These are phyloP conservation scores for Melanophora roralis DNA, from an alignment of 2,888 invertebrate species.

Conservation along the genomic window DNA sequence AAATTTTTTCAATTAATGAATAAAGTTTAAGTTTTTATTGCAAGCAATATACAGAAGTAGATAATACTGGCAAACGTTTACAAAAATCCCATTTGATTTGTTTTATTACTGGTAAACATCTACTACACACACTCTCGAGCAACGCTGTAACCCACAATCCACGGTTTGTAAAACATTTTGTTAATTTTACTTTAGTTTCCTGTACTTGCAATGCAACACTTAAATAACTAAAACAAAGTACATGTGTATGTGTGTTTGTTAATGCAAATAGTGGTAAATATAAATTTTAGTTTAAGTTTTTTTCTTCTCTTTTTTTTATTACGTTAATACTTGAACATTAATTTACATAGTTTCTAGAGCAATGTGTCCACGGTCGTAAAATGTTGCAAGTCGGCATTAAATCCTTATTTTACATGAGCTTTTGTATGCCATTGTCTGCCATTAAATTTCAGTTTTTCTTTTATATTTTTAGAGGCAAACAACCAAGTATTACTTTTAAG, in stretches of 20 bases:
- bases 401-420: slow-evolving; percentile 63
- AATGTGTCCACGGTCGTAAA: slow-evolving; percentile 62
- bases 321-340: slow-evolving; percentile 52
- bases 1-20: slow-evolving; percentile 14
- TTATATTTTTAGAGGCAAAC: background rate
- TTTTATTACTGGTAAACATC: background rate
- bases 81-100: no score
- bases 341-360: slow-evolving; percentile 63
- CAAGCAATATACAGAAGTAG: slow-evolving; percentile 19
- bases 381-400: slow-evolving; percentile 63
- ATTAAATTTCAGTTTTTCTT: slow-evolving; percentile 23
- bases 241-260: background rate
- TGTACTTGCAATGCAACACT: slow-evolving; percentile 40
- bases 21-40: slow-evolving; percentile 7
- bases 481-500: slow-evolving; percentile 32
- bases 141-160: slow-evolving; percentile 59
- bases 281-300: slow-evolving; percentile 33
- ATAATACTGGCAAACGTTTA: slow-evolving; percentile 28
- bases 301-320: background rate
- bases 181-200: slow-evolving; percentile 62
- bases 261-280: slow-evolving; percentile 8
- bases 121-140: background rate
- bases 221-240: background rate
- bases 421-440: slow-evolving; percentile 62
- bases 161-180: slow-evolving; percentile 63